Base-by-base conservation (phyloP, 2,888 invertebrate genomes). In the Margaritifera margaritifera region DNA sequence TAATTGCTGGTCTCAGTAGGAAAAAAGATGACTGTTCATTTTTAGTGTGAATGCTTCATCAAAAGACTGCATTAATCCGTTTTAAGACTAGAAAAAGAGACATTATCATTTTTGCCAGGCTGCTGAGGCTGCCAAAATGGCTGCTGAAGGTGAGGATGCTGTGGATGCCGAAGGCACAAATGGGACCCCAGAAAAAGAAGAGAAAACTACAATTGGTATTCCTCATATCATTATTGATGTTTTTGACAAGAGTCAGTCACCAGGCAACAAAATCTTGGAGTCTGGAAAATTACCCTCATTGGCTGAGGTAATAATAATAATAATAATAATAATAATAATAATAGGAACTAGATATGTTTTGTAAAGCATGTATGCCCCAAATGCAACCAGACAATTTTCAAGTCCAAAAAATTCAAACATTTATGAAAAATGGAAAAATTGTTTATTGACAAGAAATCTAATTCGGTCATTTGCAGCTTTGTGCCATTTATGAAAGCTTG, bases 191-290 rank as follows among this genome's bases (percentile, higher is more conserved):
- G 86, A 83, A 71, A 83, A 86, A 61, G 83, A 83, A 15, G 87
- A 86, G 57, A 42, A 42, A 42, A 86, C 86, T 42, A 78, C 84
- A 8, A 80, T 87, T 20, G 89, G 89, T 20, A 77, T 90, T 1
- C 88, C 88, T 6, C 81, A 87, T 66, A 75, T 89, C 42, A 52
- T 87, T 22, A 67, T 89, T 6, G 88, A 89, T 73, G 87, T 87
- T 65, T 67, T 80, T 19, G 83, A 84, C 53, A 83, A 77, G 62
- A 66, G 72, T 5, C 61, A 76, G 18, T 62, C 74, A 25, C 74
- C 80, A 22, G 69, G 69, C 25, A 68, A 73, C 24, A 79, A 79
- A 62, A 69, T 82, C 57, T 53, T 77, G 18, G 78, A 79, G 0
- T 62, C 74, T 53, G 80, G 80, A 4, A 80, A 80, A 71, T 76